Evolutionary conservation across 2,888 invertebrate genomes (phyloP).

Genomic region (Ernsta delagoae): DNA sequence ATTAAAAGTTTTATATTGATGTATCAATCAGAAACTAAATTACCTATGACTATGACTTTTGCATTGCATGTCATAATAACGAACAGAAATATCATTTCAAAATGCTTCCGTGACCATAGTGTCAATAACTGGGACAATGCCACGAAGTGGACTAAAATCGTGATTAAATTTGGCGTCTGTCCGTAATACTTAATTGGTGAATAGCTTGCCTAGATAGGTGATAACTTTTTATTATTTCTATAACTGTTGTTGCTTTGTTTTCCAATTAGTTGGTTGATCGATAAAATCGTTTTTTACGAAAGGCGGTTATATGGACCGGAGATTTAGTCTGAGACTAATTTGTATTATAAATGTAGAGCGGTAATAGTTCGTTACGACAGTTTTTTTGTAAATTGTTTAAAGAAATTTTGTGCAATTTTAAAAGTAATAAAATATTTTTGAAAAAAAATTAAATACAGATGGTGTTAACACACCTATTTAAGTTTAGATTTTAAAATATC

Average conservation of each 20-base stretch:
- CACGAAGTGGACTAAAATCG: not conserved
- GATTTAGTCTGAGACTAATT: conserved; percentile 6
- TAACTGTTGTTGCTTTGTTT: conserved; percentile 9
- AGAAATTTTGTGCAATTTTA: too few relatives aligned
- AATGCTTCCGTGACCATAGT: conserved; percentile 1
- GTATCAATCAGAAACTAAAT: too few relatives aligned
- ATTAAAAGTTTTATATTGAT: too few relatives aligned
- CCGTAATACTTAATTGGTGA: not conserved
- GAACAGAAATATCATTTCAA: not conserved
- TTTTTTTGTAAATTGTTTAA: not conserved
- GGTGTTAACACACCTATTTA: too few relatives aligned
- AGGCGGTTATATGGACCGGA: not conserved
- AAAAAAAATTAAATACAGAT: too few relatives aligned
- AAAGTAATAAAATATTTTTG: too few relatives aligned
- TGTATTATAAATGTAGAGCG: not conserved
- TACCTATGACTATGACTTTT: too few relatives aligned
- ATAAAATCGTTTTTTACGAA: not conserved
- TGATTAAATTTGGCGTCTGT: conserved; percentile 8
- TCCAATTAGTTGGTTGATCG: conserved; percentile 3
- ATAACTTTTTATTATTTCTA: conserved; percentile 11
- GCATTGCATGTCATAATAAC: too few relatives aligned
- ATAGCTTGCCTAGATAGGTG: not conserved
- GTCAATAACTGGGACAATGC: conserved; percentile 8
- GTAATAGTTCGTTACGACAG: not conserved
- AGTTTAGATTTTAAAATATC: too few relatives aligned